phyloP scores from a whole-genome alignment of 2,888 invertebrate genomes.

The Hetaerina titia region DNA sequence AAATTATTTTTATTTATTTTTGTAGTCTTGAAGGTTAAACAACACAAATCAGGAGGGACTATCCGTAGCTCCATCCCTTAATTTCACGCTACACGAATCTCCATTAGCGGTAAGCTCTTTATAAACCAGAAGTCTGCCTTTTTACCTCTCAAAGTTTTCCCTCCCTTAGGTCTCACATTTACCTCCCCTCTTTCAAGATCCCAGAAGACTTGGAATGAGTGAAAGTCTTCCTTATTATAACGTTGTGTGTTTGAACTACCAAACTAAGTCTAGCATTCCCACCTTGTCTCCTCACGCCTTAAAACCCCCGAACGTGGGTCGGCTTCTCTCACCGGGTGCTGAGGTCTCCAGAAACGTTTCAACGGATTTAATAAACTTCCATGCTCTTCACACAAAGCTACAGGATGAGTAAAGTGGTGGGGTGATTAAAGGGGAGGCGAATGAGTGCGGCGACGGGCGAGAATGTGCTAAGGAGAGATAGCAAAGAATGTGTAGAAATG shows the following conservation, averaged over 20 bases:
- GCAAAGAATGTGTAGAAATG: neutral
- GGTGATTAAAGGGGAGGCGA: neutral
- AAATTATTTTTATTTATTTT: too few relatives aligned
- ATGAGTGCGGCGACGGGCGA: neutral
- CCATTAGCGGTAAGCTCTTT: neutral
- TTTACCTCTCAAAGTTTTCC: neutral
- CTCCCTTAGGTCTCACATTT: too few relatives aligned
- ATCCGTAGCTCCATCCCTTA: too few relatives aligned
- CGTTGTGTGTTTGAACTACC: neutral
- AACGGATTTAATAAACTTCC: constrained; percentile 55
- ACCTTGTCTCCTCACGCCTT: neutral
- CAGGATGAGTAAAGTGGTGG: neutral
- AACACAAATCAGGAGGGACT: too few relatives aligned
- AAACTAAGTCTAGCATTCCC: neutral
- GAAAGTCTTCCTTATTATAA: neutral
- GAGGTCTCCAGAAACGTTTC: neutral
- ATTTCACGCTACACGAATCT: too few relatives aligned
- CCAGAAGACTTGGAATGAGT: neutral
- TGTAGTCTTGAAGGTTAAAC: too few relatives aligned
- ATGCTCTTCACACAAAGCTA: neutral
- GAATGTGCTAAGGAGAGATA: neutral
- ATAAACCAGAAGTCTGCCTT: neutral
- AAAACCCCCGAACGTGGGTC: neutral
- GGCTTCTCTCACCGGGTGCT: neutral
- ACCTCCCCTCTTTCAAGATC: neutral